Evolutionary conservation across 2,888 invertebrate genomes (phyloP).

Genomic region (Taphrorychus bicolor): DNA sequence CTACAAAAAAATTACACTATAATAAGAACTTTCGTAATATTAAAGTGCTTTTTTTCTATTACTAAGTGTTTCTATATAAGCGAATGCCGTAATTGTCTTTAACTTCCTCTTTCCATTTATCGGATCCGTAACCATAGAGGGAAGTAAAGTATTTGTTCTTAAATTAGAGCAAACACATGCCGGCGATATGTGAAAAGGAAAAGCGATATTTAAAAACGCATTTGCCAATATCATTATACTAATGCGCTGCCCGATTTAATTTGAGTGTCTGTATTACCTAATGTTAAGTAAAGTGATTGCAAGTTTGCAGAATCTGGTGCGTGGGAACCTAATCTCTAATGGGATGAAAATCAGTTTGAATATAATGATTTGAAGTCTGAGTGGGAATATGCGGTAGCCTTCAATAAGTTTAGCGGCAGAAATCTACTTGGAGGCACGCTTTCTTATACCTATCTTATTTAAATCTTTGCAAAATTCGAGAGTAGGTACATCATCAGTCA

Average conservation of each 20-base stretch:
- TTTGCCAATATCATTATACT: constrained; percentile 13
- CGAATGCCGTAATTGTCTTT: too few species aligned
- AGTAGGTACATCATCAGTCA: too few species aligned
- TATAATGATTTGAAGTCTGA: background rate
- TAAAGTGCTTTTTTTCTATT: too few species aligned
- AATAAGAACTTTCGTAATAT: background rate
- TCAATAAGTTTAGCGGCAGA: background rate
- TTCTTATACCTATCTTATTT: too few species aligned
- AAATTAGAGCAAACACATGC: background rate
- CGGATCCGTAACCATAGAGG: background rate
- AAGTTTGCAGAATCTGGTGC: constrained; percentile 23
- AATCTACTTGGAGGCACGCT: too few species aligned
- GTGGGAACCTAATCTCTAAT: constrained; percentile 19
- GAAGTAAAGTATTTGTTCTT: background rate
- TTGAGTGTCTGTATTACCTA: constrained; percentile 16
- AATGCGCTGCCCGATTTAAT: constrained; percentile 6
- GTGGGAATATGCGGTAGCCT: background rate
- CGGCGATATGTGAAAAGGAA: background rate
- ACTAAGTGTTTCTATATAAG: too few species aligned
- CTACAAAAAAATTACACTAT: constrained; percentile 59
- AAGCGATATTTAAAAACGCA: constrained; percentile 15
- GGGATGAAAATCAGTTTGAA: constrained; percentile 4
- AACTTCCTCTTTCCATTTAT: background rate
- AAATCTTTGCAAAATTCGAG: too few species aligned
- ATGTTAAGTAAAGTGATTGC: constrained; percentile 13